Conservation (phyloP, 35 echinoderm and acorn worm species). For the Lytechinus pictus region DNA sequence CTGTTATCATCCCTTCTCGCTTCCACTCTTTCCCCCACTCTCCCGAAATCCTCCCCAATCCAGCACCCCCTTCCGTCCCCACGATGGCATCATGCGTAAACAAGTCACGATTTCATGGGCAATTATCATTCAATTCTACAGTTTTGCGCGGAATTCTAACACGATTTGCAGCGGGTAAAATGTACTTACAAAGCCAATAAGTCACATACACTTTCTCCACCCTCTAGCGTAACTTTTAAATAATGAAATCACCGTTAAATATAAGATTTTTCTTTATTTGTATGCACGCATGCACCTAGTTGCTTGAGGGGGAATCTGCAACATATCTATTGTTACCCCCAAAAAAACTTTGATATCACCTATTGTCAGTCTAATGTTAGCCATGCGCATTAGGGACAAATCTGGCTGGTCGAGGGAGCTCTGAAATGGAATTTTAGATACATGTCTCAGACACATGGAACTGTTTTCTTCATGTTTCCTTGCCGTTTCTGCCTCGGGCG, state of each 20-base stretch:
- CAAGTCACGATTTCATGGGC: conserved; percentile 44
- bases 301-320: not conserved
- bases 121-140: conserved; percentile 41
- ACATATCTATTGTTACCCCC: not conserved
- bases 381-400: not conserved
- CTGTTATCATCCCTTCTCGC: not conserved
- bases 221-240: not conserved
- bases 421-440: not conserved
- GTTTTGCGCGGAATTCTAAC: conserved; percentile 30
- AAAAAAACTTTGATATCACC: not conserved
- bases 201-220: not conserved
- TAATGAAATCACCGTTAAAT: not conserved
- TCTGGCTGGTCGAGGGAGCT: not conserved
- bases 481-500: not conserved
- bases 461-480: not conserved
- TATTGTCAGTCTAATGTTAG: not conserved
- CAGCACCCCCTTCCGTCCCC: not conserved
- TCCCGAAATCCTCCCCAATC: not conserved
- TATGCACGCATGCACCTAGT: not conserved
- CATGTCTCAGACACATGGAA: not conserved
- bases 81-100: not conserved
- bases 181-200: not conserved
- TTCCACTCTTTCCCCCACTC: not conserved
- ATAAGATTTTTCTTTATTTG: not conserved
- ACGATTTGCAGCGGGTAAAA: not conserved